A percentile compares a stretch with the other conserved stretches of the same genome.
These are phyloP conservation scores for Himalopsyche kuldschensis DNA, from an alignment of 2,888 invertebrate genomes.

Conservation along the genomic window DNA sequence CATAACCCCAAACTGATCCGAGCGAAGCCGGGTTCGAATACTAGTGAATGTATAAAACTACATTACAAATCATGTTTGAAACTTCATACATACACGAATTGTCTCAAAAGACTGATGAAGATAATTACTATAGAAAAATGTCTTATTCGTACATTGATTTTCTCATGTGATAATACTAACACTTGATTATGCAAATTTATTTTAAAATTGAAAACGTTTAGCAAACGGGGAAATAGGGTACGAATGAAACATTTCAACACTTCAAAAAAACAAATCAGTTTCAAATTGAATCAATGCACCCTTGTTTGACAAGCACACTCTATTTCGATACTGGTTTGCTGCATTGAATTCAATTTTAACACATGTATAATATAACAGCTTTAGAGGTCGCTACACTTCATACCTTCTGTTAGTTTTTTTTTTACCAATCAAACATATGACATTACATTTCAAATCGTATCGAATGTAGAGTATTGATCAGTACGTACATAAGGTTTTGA, in stretches of 20 bases:
- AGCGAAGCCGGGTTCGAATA: too few species aligned
- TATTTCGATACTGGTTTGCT: background rate
- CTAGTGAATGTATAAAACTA: too few species aligned
- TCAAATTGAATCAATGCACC: conserved; percentile 22
- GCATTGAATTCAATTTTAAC: background rate
- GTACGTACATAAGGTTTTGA: too few species aligned
- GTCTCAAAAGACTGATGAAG: too few species aligned
- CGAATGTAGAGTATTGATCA: too few species aligned
- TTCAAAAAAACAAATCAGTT: conserved; percentile 26
- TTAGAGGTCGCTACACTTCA: background rate
- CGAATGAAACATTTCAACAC: conserved; percentile 28
- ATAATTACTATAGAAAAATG: too few species aligned
- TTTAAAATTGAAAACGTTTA: background rate
- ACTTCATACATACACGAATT: too few species aligned
- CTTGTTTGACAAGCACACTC: background rate
- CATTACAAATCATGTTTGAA: too few species aligned
- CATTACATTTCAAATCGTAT: background rate
- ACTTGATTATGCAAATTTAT: too few species aligned
- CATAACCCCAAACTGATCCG: too few species aligned
- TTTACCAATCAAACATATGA: background rate
- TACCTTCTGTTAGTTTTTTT: background rate
- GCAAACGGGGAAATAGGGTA: background rate
- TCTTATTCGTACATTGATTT: too few species aligned
- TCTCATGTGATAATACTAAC: too few species aligned
- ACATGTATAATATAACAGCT: background rate